Conservation (phyloP, 1,140 invertebrate genomes). For the Mactra quadrangularis region DNA sequence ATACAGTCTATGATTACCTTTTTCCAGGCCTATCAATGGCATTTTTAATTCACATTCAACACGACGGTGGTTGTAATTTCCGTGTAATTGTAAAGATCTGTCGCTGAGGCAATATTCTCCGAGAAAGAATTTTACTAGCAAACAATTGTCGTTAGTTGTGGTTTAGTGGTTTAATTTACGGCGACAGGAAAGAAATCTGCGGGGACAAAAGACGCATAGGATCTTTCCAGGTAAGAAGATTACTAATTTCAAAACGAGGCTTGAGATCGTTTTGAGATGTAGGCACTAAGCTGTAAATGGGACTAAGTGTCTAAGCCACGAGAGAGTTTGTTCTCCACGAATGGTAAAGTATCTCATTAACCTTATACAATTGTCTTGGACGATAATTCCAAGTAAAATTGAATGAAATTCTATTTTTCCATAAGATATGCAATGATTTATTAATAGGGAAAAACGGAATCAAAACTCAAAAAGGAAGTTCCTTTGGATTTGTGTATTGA, state of each 20-base stretch:
- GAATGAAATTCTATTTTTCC: constrained; percentile 18
- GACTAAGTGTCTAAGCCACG: constrained; percentile 57
- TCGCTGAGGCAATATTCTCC: constrained; percentile 21
- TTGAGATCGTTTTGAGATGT: constrained; percentile 31
- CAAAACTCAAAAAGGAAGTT: constrained; percentile 44
- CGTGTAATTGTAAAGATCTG: constrained; percentile 60
- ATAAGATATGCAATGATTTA: constrained; percentile 18
- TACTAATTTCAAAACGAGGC: constrained; percentile 17
- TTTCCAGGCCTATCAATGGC: constrained; percentile 29
- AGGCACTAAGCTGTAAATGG: constrained; percentile 53
- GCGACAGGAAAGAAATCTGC: constrained; percentile 36
- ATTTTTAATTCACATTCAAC: constrained; percentile 43
- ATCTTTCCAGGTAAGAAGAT: constrained; percentile 55
- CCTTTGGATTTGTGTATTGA: constrained; percentile 44
- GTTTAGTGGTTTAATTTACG: constrained; percentile 61
- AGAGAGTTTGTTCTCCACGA: constrained; percentile 29
- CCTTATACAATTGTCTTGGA: constrained; percentile 18
- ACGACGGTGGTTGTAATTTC: constrained; percentile 58
- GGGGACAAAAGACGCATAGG: constrained; percentile 49
- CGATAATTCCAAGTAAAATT: background rate
- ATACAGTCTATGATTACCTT: too few relatives aligned
- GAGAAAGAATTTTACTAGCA: constrained; percentile 35
- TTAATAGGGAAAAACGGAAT: constrained; percentile 40
- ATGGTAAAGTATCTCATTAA: constrained; percentile 42
- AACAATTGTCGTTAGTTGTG: constrained; percentile 56